These are phyloP conservation scores for Coreius guichenoti DNA, from an alignment of 2,797 vertebrate species.

Conservation along the genomic window DNA sequence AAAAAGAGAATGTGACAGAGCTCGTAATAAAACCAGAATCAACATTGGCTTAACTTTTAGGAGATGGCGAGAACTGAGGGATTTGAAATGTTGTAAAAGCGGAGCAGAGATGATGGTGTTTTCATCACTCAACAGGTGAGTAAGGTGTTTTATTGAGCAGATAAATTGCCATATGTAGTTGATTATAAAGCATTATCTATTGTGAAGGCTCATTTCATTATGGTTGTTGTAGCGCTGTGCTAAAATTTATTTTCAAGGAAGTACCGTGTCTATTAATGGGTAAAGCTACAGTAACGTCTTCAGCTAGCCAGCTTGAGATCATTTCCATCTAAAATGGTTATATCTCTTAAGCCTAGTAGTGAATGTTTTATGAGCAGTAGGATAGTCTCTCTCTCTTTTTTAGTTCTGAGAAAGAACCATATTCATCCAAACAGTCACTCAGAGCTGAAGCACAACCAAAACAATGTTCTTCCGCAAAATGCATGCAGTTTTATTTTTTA, in stretches of 20 bases:
- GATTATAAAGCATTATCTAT: no score
- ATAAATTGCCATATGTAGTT: no score
- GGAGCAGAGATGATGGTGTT: not conserved
- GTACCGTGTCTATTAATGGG: no score
- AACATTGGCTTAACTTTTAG: not conserved
- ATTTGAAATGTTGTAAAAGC: not conserved
- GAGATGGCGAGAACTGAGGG: not conserved
- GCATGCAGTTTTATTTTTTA: not conserved
- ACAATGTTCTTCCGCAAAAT: not conserved
- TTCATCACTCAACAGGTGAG: not conserved
- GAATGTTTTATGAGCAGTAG: no score
- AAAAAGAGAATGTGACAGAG: not conserved
- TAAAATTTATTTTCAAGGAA: no score
- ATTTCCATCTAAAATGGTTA: no score
- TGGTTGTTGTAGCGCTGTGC: no score
- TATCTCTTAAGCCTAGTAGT: no score
- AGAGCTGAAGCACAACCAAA: not conserved
- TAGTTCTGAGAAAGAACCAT: not conserved
- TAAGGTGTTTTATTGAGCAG: no score
- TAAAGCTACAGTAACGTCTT: no score
- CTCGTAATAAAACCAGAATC: not conserved
- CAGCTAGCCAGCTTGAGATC: no score
- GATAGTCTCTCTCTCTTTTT: not conserved
- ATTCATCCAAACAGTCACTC: not conserved
- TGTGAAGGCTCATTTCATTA: no score